Base-by-base conservation (phyloP, 2,888 invertebrate genomes). In the Philereme transversata region DNA sequence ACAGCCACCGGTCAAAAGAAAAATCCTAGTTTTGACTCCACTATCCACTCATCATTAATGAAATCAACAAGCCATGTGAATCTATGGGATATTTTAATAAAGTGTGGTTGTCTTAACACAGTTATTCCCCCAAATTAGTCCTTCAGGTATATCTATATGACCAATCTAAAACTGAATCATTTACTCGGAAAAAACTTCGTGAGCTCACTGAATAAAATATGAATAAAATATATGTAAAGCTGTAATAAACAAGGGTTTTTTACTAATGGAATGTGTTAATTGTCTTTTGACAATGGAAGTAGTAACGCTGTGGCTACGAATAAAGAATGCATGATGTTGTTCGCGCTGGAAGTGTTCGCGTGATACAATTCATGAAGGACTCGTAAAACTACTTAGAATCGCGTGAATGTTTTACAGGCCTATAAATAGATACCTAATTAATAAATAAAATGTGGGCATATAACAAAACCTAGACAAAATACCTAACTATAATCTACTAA, bases 191-290 rank as follows among this genome's bases (percentile, higher is more conserved):
- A 43, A 43, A 43, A n/a, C n/a, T 43, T 9, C 43, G 43, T n/a
- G 43, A n/a, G 43, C n/a, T 5, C n/a, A 5, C 4, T 10, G n/a
- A 43, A 43, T 43, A 43, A 43, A 4, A 43, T 4, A 43, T 43
- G 43, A 45, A 22, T 45, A 5, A 4, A 4, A 40, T 3, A 22
- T 45, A 7, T 22, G 22, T 45, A 45, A 22, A 45, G 43, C 4
- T 43, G 3, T 10, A 43, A 10, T 43, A 5, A 5, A 3, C 3
- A 5, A 10, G 10, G 10, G 4, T 10, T 10, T 43, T 43, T 43
- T 34, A 47, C 47, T 34, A 10, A 36, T 36, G 33, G 36, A 36
- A 49, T 49, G 7, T 49, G n/a, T 49, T 7, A 49, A 36, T 49
- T 49, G 5, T 5, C 36, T 49, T 49, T 1, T 45, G 11, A 49